Evolutionary conservation across 2,113 vertebrate species (phyloP).

Genomic region (Ammodytes marinus): DNA sequence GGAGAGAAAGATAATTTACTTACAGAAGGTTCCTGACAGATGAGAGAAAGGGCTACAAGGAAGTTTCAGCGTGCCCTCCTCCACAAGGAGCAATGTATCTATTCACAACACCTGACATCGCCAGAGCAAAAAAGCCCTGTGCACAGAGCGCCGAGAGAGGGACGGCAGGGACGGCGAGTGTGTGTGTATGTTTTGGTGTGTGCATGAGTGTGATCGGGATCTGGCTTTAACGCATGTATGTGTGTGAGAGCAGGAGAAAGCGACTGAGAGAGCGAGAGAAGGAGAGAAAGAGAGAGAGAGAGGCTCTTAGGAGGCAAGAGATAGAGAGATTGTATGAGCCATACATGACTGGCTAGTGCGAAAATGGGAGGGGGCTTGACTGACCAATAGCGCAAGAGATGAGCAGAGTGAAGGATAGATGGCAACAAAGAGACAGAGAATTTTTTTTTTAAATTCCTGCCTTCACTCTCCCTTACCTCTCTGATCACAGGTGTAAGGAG

Average conservation of each 20-base stretch:
- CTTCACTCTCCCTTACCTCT: constrained; percentile 36
- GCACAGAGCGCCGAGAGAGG: constrained; percentile 27
- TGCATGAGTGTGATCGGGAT: constrained; percentile 34
- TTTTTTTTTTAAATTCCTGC: constrained; percentile 35
- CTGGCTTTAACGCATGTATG: constrained; percentile 53
- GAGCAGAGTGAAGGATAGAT: constrained; percentile 67
- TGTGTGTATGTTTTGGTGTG: constrained; percentile 14
- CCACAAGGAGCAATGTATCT: constrained; percentile 50
- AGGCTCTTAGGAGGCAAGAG: constrained; percentile 44
- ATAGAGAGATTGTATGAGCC: constrained; percentile 65
- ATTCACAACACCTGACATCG: constrained; percentile 56
- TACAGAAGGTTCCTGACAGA: constrained; percentile 64
- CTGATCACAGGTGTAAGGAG: constrained; percentile 1
- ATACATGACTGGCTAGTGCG: constrained; percentile 63
- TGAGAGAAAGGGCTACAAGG: constrained; percentile 32
- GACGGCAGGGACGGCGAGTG: constrained; percentile 29
- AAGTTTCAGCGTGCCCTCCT: constrained; percentile 68
- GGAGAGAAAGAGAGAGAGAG: constrained; percentile 45
- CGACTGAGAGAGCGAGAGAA: constrained; percentile 27
- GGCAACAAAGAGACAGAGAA: constrained; percentile 70
- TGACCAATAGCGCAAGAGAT: constrained; percentile 66
- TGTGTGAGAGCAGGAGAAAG: constrained; percentile 51
- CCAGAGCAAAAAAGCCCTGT: constrained; percentile 39
- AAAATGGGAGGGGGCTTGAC: constrained; percentile 70
- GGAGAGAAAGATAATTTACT: constrained; percentile 50